Evolutionary conservation across 2,888 invertebrate species (phyloP).

Genomic region (Epicampocera succincta): DNA sequence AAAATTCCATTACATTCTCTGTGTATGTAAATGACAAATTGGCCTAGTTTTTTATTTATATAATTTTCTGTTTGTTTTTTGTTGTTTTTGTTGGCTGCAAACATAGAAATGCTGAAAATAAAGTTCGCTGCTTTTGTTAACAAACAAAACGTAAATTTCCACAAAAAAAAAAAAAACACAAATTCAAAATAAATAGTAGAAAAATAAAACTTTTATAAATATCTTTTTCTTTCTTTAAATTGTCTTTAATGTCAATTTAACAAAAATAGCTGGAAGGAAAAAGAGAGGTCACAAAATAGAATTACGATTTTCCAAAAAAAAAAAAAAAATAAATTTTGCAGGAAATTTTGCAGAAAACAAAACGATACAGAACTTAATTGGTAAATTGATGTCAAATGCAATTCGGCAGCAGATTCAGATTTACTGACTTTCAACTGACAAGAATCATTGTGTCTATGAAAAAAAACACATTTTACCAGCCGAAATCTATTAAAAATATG

Average conservation of each 20-base stretch:
- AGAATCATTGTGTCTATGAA: too few species aligned
- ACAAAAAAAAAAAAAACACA: not conserved
- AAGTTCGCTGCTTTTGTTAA: conserved; percentile 37
- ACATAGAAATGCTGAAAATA: conserved; percentile 19
- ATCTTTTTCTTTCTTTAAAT: not conserved
- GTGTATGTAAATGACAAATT: conserved; percentile 48
- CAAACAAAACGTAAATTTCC: conserved; percentile 24
- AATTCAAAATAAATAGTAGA: conserved; percentile 32
- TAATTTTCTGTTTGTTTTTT: conserved; percentile 13
- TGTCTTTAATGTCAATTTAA: too few species aligned
- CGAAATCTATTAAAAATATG: too few species aligned
- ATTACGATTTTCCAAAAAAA: too few species aligned
- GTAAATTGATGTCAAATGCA: too few species aligned
- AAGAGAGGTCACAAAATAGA: not conserved
- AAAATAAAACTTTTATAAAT: not conserved
- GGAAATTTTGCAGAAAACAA: too few species aligned
- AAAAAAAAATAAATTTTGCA: too few species aligned
- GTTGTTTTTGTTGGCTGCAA: too few species aligned
- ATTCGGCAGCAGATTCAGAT: too few species aligned
- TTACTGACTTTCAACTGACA: too few species aligned
- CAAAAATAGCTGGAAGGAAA: conserved; percentile 1
- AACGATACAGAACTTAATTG: too few species aligned
- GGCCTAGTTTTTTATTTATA: conserved; percentile 47
- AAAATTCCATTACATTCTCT: conserved; percentile 32
- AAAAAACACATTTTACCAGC: too few species aligned